A percentile compares a stretch with the other conserved stretches of the same genome.
phyloP scores from a whole-genome alignment of 2,888 invertebrate genomes.

The Teleogryllus oceanicus region DNA sequence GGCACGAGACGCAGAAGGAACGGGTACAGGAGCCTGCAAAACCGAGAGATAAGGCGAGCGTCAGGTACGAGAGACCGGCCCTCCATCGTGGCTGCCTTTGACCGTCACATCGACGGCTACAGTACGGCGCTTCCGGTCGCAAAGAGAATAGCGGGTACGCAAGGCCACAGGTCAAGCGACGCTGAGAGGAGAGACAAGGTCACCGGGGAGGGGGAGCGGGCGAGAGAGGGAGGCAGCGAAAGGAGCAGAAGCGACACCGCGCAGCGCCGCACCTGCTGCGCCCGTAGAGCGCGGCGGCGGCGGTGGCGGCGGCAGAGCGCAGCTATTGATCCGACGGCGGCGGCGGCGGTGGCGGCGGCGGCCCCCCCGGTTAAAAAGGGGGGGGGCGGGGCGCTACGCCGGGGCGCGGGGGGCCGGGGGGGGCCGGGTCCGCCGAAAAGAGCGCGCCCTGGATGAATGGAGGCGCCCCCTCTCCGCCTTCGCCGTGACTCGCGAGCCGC shows the following conservation, averaged over 20 bases:
- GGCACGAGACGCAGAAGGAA: too few relatives aligned
- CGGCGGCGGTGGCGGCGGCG: background rate
- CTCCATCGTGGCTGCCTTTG: too few relatives aligned
- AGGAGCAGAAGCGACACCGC: background rate
- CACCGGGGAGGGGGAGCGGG: background rate
- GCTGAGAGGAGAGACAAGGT: background rate
- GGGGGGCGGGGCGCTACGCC: background rate
- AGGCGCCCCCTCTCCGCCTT: background rate
- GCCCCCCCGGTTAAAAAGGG: too few relatives aligned
- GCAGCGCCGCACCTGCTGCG: background rate
- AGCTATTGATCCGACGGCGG: constrained; percentile 5
- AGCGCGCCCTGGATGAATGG: background rate
- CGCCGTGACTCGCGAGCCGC: too few relatives aligned
- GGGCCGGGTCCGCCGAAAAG: background rate
- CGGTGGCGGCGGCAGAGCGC: background rate
- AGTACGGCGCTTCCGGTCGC: too few relatives aligned
- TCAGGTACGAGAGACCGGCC: too few relatives aligned
- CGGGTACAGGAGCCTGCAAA: too few relatives aligned
- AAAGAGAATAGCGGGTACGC: too few relatives aligned
- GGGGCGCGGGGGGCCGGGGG: background rate
- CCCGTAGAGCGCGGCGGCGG: background rate
- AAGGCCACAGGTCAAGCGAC: background rate
- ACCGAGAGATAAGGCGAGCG: too few relatives aligned
- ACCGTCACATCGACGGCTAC: too few relatives aligned
- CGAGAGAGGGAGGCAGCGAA: background rate